A percentile compares a stretch with the other conserved stretches of the same genome.
These are phyloP conservation scores for Galagoides demidoff DNA, from an alignment of 2,797 vertebrate species.

Conservation along the genomic window DNA sequence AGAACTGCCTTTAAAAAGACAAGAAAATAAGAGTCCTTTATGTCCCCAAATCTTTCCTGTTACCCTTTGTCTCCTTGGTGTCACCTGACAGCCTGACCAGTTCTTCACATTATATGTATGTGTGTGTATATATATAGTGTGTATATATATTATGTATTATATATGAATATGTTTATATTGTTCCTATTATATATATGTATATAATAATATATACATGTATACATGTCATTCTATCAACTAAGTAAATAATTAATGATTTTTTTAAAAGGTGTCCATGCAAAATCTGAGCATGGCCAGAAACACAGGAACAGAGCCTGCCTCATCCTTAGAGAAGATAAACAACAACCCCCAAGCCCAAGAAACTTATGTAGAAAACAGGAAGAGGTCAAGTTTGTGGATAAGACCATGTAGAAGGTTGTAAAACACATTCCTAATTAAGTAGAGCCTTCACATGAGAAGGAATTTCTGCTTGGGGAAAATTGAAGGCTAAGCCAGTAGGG, in stretches of 20 bases:
- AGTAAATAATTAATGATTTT: not conserved
- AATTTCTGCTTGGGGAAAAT: conserved; percentile 58
- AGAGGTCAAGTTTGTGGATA: conserved; percentile 18
- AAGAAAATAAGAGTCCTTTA: conserved; percentile 44
- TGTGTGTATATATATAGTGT: too few relatives aligned
- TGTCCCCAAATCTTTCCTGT: not conserved
- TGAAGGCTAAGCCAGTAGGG: not conserved
- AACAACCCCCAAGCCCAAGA: not conserved
- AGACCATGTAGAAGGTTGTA: conserved; percentile 47
- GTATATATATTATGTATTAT: too few relatives aligned
- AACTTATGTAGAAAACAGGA: not conserved
- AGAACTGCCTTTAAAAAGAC: conserved; percentile 6
- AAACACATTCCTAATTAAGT: conserved; percentile 51
- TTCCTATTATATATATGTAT: too few relatives aligned
- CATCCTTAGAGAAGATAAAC: conserved; percentile 15
- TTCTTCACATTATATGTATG: not conserved
- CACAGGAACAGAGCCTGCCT: not conserved
- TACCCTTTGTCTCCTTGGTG: not conserved
- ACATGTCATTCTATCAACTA: not conserved
- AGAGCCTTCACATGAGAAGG: conserved; percentile 8
- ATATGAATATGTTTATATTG: too few relatives aligned
- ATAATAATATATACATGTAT: too few relatives aligned
- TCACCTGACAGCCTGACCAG: not conserved
- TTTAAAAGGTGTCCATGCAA: not conserved
- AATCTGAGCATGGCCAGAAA: not conserved